Percentiles rank a stretch among this genome's conserved stretches.
Conservation (phyloP, 2,113 vertebrate genomes). For the Pongo pygmaeus region DNA sequence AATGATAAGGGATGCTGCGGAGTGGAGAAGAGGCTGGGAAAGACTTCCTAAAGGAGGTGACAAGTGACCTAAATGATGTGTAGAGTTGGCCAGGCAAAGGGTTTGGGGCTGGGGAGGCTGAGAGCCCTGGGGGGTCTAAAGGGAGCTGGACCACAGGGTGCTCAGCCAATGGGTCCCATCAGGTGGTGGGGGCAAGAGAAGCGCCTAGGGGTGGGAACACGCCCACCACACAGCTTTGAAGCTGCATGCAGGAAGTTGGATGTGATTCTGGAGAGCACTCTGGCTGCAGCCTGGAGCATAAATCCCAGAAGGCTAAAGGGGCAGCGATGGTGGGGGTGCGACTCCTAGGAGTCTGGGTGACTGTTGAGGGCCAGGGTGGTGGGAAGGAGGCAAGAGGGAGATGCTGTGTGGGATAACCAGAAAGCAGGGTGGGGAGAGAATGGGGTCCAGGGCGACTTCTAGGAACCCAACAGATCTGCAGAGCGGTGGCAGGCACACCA, state of each 20-base stretch:
- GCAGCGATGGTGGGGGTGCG: not conserved
- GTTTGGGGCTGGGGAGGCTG: not conserved
- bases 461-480: not conserved
- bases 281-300: not conserved
- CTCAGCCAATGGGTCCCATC: rapidly evolving
- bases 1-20: not conserved
- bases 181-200: not conserved
- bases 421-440: not conserved
- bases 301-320: not conserved
- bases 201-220: not conserved
- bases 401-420: not conserved
- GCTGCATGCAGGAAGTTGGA: not conserved
- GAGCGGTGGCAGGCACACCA: not conserved
- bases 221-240: not conserved
- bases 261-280: not conserved
- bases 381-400: not conserved
- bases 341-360: not conserved
- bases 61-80: not conserved
- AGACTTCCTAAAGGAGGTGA: not conserved
- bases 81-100: not conserved
- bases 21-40: not conserved
- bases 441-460: too few relatives aligned
- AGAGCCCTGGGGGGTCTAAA: not conserved
- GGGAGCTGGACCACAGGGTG: not conserved
- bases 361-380: not conserved